These are phyloP conservation scores for Lobophora halterata DNA, from an alignment of 2,888 invertebrate species.

Conservation along the genomic window DNA sequence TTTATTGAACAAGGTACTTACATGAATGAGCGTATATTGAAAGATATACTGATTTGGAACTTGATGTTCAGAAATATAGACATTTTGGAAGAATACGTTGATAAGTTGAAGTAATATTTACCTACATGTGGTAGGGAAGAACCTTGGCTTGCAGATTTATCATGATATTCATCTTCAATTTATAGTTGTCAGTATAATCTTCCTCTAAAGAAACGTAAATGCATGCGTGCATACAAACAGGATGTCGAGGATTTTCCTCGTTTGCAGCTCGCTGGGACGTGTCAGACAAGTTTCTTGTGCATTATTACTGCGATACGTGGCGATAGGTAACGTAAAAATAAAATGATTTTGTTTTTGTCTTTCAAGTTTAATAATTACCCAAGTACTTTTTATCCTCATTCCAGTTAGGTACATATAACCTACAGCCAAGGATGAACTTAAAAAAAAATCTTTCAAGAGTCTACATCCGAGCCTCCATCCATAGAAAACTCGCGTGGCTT, in stretches of 20 bases:
- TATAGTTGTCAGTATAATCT: conserved; percentile 42
- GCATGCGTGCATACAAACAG: conserved; percentile 57
- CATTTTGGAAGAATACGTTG: background rate
- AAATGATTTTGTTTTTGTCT: conserved; percentile 26
- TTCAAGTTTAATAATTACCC: conserved; percentile 6
- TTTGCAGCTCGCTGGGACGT: conserved; percentile 41
- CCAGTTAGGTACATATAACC: too few species aligned
- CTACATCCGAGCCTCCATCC: too few species aligned
- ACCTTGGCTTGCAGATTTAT: conserved; percentile 24
- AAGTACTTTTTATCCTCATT: too few species aligned
- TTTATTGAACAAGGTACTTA: too few species aligned
- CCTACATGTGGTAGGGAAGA: conserved; percentile 21
- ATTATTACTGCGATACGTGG: conserved; percentile 39
- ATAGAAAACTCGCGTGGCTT: too few species aligned
- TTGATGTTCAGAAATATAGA: background rate
- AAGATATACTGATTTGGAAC: too few species aligned
- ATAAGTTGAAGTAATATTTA: conserved; percentile 3
- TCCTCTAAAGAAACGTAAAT: conserved; percentile 41
- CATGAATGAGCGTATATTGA: too few species aligned
- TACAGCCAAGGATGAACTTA: too few species aligned
- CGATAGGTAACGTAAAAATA: conserved; percentile 34
- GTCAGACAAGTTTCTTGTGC: conserved; percentile 44
- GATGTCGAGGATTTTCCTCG: conserved; percentile 67
- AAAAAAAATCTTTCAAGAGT: too few species aligned
- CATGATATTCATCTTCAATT: conserved; percentile 40